Evolutionary conservation across 2,113 vertebrate species (phyloP), one percentile per base, ranked within the genome.

Genomic region (Xyliphius kryptos): DNA sequence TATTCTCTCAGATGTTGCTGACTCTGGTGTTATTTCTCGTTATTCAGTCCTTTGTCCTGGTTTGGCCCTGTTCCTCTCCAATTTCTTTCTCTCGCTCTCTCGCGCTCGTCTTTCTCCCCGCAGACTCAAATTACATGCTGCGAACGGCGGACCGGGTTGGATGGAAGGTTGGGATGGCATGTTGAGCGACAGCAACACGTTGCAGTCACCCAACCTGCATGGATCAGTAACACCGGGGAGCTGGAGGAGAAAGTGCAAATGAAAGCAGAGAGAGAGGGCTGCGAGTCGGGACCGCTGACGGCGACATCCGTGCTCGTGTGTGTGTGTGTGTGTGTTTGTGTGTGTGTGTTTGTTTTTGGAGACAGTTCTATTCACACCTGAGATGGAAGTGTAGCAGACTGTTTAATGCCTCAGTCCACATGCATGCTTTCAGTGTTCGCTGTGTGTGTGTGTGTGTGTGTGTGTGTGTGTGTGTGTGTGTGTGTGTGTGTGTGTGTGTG

Each of bases 171-270:
- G 46, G 61, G 36, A 72, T 76, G 60, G 72, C 79, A 73, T 78
- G 77, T 78, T 79, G 79, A 80, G 77, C 78, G 82, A 82, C 80
- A 81, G 80, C 76, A 75, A 77, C 77, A 75, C 51, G 44, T 64
- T 67, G 78, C 74, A 79, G 77, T 74, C 81, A 79, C 66, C 75
- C 71, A 71, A 78, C 71, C 80, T 67, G 61, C 75, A 78, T 61
- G 67, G 80, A 81, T 79, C 69, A 52, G 66, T 72, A 70, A 80
- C 79, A 75, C 74, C 74, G 75, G 57, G 73, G 75, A 76, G 76
- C 66, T 67, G 63, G 58, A 74, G 9, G 76, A 52, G 59, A 47
- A 80, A 74, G 79, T 86, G 82, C 78, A 81, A 85, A 86, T 84
- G 76, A 83, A 78, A 76, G 74, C 22, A 69, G 76, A 63, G 44